Evolutionary conservation across 2,113 vertebrate species (phyloP).

Genomic region (Verasper variegatus): DNA sequence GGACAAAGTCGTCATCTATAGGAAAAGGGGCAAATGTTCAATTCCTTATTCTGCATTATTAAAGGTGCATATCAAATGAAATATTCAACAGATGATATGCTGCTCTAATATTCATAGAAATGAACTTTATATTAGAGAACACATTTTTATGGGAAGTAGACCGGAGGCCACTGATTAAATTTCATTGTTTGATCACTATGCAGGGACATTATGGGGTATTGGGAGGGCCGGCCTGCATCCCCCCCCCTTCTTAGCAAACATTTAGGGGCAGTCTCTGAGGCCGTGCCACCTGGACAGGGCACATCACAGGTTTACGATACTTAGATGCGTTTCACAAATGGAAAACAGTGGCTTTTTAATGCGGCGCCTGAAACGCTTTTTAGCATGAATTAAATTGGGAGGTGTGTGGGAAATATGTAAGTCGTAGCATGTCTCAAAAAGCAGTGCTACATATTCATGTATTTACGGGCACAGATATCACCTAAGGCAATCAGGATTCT

Average conservation of each 20-base stretch:
- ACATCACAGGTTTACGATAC: slow-evolving; percentile 45
- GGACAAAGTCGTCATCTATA: slow-evolving; percentile 68
- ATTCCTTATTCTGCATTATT: slow-evolving; percentile 84
- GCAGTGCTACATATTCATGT: slow-evolving; percentile 73
- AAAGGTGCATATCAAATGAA: slow-evolving; percentile 83
- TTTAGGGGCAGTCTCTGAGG: slow-evolving; percentile 54
- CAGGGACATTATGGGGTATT: slow-evolving; percentile 72
- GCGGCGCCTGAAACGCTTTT: slow-evolving; percentile 32
- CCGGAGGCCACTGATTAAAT: slow-evolving; percentile 82
- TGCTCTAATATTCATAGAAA: slow-evolving; percentile 86
- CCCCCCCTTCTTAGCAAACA: slow-evolving; percentile 68
- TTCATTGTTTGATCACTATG: slow-evolving; percentile 84
- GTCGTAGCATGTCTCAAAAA: slow-evolving; percentile 54
- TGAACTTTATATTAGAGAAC: slow-evolving; percentile 85
- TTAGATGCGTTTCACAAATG: slow-evolving; percentile 35
- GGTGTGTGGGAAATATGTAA: slow-evolving; percentile 38
- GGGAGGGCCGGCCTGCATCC: slow-evolving; percentile 43
- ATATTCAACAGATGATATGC: slow-evolving; percentile 83
- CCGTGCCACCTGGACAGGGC: slow-evolving; percentile 35
- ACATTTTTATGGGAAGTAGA: slow-evolving; percentile 81
- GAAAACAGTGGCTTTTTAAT: slow-evolving; percentile 23
- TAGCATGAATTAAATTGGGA: slow-evolving; percentile 28
- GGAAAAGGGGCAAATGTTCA: slow-evolving; percentile 66
- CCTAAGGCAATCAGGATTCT: slow-evolving; percentile 66
- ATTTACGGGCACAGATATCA: slow-evolving; percentile 66